These are phyloP conservation scores for Pseudolycoriella hygida DNA, from an alignment of 2,888 invertebrate species.

Conservation along the genomic window DNA sequence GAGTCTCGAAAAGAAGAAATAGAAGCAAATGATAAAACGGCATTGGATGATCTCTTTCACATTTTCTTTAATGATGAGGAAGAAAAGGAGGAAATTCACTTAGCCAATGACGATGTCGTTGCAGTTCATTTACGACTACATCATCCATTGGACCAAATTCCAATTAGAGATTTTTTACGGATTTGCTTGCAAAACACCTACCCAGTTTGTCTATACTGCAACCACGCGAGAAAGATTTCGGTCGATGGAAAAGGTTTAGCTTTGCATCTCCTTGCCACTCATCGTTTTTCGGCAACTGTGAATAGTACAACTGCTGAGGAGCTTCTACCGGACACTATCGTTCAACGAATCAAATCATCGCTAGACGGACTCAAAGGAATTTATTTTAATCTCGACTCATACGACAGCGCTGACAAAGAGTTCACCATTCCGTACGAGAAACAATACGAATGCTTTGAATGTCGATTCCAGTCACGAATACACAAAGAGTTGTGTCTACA, in stretches of 20 bases:
- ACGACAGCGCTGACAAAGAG: not conserved
- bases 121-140: conserved; percentile 54
- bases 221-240: conserved; percentile 69
- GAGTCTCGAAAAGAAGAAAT: conserved; percentile 3
- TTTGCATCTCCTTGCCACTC: conserved; percentile 60
- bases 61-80: conserved; percentile 19
- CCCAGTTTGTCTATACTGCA: conserved; percentile 62
- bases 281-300: conserved; percentile 61
- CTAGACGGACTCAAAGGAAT: conserved; percentile 41
- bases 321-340: conserved; percentile 50
- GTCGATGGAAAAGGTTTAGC: conserved; percentile 68
- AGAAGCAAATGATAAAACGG: conserved; percentile 6
- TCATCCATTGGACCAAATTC: conserved; percentile 56
- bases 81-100: conserved; percentile 19
- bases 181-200: conserved; percentile 54
- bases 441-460: conserved; percentile 72
- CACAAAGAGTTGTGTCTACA: conserved; percentile 77
- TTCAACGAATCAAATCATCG: conserved; percentile 41
- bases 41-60: conserved; percentile 7
- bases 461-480: conserved; percentile 55
- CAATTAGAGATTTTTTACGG: conserved; percentile 50
- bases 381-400: conserved; percentile 52
- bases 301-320: conserved; percentile 63
- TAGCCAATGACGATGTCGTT: conserved; percentile 46
- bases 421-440: conserved; percentile 36